Evolutionary conservation across 2,113 vertebrate genomes (phyloP).

Genomic region (Ageneiosus marmoratus): DNA sequence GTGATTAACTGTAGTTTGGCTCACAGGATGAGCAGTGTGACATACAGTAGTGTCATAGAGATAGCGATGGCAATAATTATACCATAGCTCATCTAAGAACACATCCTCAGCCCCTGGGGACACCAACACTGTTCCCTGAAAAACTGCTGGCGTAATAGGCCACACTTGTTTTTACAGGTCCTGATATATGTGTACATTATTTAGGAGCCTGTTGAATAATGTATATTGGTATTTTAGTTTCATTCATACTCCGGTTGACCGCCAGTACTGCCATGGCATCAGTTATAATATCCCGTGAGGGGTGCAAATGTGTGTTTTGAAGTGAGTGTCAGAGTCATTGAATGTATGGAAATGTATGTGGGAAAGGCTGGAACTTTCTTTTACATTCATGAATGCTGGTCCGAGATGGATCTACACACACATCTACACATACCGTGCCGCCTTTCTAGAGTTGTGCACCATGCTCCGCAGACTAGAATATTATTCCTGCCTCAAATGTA

Average conservation of each 20-base stretch:
- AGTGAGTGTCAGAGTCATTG: not conserved
- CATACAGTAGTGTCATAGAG: not conserved
- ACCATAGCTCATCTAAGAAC: slow-evolving; percentile 31
- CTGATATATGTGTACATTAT: slow-evolving; percentile 58
- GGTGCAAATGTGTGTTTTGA: not conserved
- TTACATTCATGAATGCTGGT: not conserved
- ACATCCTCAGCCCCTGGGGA: slow-evolving; percentile 20
- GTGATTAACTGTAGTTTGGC: not conserved
- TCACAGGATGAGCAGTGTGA: not conserved
- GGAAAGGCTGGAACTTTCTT: not conserved
- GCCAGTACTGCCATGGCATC: slow-evolving; percentile 12
- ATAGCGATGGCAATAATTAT: not conserved
- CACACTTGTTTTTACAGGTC: slow-evolving; percentile 53
- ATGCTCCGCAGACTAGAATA: slow-evolving; percentile 25
- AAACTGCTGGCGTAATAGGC: slow-evolving; percentile 42
- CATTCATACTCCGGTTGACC: slow-evolving; percentile 42
- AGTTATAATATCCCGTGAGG: not conserved
- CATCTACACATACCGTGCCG: not conserved
- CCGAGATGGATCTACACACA: slow-evolving; percentile 19
- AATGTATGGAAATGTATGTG: slow-evolving; percentile 24
- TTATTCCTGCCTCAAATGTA: slow-evolving; percentile 35
- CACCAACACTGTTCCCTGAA: not conserved
- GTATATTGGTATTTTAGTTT: slow-evolving; percentile 49
- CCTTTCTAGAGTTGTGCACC: slow-evolving; percentile 14
- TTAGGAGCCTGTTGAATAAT: slow-evolving; percentile 53